Evolutionary conservation across 2,113 vertebrate genomes (phyloP).

Genomic region (Rhinogobius similis): DNA sequence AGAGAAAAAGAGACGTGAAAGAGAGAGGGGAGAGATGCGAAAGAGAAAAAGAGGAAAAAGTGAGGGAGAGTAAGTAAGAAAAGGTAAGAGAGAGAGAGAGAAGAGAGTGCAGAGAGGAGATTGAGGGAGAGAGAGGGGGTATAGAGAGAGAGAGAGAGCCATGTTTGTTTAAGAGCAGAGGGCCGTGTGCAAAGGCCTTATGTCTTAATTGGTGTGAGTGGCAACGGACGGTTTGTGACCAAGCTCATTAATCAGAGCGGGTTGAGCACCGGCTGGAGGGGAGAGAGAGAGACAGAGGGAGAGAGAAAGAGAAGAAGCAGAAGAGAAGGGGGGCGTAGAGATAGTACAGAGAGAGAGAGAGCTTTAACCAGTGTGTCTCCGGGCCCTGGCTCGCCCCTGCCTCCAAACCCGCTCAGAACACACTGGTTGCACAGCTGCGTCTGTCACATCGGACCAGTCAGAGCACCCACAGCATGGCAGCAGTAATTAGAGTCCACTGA

Average conservation of each 20-base stretch:
- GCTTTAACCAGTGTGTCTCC: conserved; percentile 22
- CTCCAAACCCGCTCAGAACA: conserved; percentile 27
- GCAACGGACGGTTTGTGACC: conserved; percentile 74
- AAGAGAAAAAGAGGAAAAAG: not conserved
- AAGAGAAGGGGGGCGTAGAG: no score
- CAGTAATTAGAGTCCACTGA: conserved; percentile 65
- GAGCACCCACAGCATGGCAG: conserved; percentile 37
- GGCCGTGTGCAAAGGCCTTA: conserved; percentile 58
- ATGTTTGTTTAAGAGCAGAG: conserved; percentile 67
- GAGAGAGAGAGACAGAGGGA: conserved; percentile 23
- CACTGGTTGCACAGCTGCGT: conserved; percentile 60
- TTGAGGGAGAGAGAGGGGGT: not conserved
- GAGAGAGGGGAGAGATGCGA: no score
- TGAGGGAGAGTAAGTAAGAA: not conserved
- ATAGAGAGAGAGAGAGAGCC: conserved; percentile 4
- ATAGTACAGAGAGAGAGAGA: conserved; percentile 14
- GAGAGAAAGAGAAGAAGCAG: not conserved
- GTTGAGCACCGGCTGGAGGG: conserved; percentile 57
- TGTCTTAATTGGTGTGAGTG: conserved; percentile 77
- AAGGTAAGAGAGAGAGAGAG: not conserved
- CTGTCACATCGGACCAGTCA: conserved; percentile 62
- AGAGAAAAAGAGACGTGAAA: no score
- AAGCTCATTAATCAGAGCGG: conserved; percentile 69
- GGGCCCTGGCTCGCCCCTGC: conserved; percentile 31
- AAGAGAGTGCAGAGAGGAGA: not conserved